Percentiles rank a stretch among this genome's conserved stretches.
Conservation (phyloP, 2,888 invertebrate species). For the Siphonodentalium dalli region DNA sequence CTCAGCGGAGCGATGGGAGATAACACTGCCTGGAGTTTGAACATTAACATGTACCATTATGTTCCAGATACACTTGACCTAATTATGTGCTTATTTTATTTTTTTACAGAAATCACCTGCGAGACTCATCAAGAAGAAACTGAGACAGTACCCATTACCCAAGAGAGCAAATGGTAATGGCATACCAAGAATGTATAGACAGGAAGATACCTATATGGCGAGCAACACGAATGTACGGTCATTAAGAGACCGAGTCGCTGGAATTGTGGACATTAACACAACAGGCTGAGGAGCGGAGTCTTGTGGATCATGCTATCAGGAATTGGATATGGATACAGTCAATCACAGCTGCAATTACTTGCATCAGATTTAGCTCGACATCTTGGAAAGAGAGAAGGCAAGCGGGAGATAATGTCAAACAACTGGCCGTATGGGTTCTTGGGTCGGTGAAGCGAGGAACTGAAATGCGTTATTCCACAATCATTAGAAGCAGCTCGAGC, state of each 20-base stretch:
- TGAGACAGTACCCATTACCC: too few relatives aligned
- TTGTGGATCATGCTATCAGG: slow-evolving; percentile 2
- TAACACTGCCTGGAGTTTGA: too few relatives aligned
- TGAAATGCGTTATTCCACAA: neutral
- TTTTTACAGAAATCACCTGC: too few relatives aligned
- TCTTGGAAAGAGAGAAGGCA: neutral
- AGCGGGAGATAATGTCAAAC: neutral
- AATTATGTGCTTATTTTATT: too few relatives aligned
- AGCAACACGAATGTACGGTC: too few relatives aligned
- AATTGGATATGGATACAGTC: slow-evolving; percentile 2
- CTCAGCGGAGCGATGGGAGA: too few relatives aligned
- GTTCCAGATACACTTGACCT: too few relatives aligned
- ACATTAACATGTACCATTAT: too few relatives aligned
- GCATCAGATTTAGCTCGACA: slow-evolving; percentile 3
- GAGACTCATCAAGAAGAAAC: too few relatives aligned
- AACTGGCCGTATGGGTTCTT: slow-evolving; percentile 1
- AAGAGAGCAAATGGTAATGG: too few relatives aligned
- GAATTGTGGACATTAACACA: neutral
- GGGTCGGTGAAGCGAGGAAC: neutral
- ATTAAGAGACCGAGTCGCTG: slow-evolving; percentile 1
- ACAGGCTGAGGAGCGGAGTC: neutral
- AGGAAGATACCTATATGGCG: too few relatives aligned
- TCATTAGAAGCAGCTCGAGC: neutral
- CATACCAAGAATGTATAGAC: too few relatives aligned
- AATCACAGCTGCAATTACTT: neutral